These are phyloP conservation scores for Halictus quadricinctus DNA, from an alignment of 2,888 invertebrate genomes.

Conservation along the genomic window DNA sequence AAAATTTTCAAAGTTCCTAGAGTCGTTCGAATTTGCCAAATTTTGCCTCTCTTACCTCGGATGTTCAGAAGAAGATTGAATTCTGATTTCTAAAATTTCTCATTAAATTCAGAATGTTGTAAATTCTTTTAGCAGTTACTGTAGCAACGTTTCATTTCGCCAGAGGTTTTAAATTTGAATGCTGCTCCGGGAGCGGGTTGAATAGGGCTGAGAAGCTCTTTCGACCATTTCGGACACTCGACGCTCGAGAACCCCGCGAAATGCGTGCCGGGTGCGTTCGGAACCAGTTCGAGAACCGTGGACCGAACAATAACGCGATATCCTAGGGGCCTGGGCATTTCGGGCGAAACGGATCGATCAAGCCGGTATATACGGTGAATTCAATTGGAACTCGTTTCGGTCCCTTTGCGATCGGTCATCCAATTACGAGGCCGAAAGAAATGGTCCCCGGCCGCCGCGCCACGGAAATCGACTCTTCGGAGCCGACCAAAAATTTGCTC, in stretches of 20 bases:
- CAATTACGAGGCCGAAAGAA: constrained; percentile 48
- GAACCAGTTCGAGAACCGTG: neutral
- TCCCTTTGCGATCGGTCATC: constrained; percentile 32
- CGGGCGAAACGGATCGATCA: constrained; percentile 40
- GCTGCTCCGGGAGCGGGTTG: neutral
- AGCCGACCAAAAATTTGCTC: constrained; percentile 44
- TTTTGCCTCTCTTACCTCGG: too few species aligned
- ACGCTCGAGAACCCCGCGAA: neutral
- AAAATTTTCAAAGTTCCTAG: too few species aligned
- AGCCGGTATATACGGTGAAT: constrained; percentile 33
- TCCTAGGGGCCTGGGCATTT: constrained; percentile 18
- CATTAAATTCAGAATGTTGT: too few species aligned
- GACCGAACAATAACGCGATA: constrained; percentile 37
- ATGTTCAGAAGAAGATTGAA: too few species aligned
- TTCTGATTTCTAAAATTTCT: too few species aligned
- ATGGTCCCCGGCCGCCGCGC: neutral
- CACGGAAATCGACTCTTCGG: constrained; percentile 46
- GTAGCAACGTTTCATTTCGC: neutral
- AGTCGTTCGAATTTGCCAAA: too few species aligned
- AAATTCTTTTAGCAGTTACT: too few species aligned
- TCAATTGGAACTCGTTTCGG: constrained; percentile 42
- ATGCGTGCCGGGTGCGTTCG: constrained; percentile 19
- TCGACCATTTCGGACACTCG: neutral
- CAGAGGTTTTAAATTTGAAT: constrained; percentile 10
- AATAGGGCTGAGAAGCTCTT: constrained; percentile 15